Base-by-base conservation (phyloP, 2,797 vertebrate genomes). In the Xiphorhynchus erythropygius region DNA sequence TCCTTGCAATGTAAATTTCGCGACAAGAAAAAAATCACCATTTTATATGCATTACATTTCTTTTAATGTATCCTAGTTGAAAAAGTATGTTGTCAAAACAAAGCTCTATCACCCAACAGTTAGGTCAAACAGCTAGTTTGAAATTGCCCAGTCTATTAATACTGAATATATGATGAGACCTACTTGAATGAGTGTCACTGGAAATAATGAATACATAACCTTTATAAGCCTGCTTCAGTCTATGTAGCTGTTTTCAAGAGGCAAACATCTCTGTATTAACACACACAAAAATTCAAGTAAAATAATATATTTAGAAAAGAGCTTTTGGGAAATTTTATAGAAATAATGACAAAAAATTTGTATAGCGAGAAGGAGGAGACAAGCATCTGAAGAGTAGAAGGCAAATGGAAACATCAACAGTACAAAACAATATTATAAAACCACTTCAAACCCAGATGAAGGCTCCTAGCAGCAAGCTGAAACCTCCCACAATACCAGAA, bases 151-250 rank as follows among this genome's bases (percentile, higher is more conserved):
- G 6, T 1, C 0, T 71, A 65, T 44, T 75, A 52, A 85, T 69
- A 83, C 1, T 52, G 19, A 78, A 59, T 87, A 49, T 28, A 79
- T 35, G 21, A 53, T 50, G n/a, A 85, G 8, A 11, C 37, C 63
- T 68, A 46, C 30, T 67, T 87, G 23, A 39, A 92, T 47, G 35
- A 83, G 35, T 87, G 87, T 83, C 25, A 80, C 35, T 65, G 47
- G 23, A 93, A 89, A 90, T 49, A 87, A 75, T 42, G 11, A 80
- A 57, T 28, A 60, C 18, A 27, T 60, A 87, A 76, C 55, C 56
- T 87, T 92, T 83, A 87, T 57, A 93, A 92, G 75, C 47, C 92
- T 93, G 69, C 75, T 88, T 94, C 77, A 76, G 28, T 74, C 32
- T 23, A 3, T 13, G 19, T 19, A 71, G 50, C 13, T 77, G 28